Base-by-base conservation (phyloP, 37 sponge, comb jelly and placozoan genomes). In the Aplysina aerophoba region DNA sequence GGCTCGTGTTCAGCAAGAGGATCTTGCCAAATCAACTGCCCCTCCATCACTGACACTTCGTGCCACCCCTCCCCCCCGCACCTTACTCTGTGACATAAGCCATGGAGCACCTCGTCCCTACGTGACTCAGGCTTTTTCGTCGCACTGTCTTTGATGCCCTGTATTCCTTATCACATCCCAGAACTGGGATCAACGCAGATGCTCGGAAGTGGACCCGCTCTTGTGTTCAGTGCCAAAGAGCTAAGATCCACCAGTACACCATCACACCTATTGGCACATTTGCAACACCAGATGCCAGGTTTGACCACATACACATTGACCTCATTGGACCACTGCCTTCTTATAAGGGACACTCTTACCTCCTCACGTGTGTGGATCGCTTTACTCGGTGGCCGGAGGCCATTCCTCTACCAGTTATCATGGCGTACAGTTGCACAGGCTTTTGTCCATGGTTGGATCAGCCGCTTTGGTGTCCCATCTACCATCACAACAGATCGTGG, bases 401-500 rank as follows among this genome's bases (percentile, higher is more conserved):
- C 17, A 78, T 86, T 39, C 80, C 86, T 36, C 62, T 80, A 22
- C 20, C 81, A 24, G n/a, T 38, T 21, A 80, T 64, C 28, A 80
- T 55, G 44, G 81, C 81, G 5, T 65, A 36, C 87, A 40, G 87
- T 87, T 4, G 81, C 65, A n/a, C 86, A 88, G 83, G 89, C 85
- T 1, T 83, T 91, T 44, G 24, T 83, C 54, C 24, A 17, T 39
- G 63, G 84, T 14, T 91, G 88, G 92, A 84, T 91, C 28, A 38
- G 85, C 0, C 58, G 85, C 0, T 91, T 91, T 84, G 87, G 87
- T 30, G 80, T 86, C 27, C 91, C 87, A 27, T 86, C 87, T 17
- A 86, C 79, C 50, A 83, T 86, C 35, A 56, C 59, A 5, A 86
- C 91, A 31, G 91, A 90, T 71, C 85, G 87, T 62, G 91, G 91